phyloP scores from a whole-genome alignment of 2,888 invertebrate species.

The Ormyrus pomaceus region DNA sequence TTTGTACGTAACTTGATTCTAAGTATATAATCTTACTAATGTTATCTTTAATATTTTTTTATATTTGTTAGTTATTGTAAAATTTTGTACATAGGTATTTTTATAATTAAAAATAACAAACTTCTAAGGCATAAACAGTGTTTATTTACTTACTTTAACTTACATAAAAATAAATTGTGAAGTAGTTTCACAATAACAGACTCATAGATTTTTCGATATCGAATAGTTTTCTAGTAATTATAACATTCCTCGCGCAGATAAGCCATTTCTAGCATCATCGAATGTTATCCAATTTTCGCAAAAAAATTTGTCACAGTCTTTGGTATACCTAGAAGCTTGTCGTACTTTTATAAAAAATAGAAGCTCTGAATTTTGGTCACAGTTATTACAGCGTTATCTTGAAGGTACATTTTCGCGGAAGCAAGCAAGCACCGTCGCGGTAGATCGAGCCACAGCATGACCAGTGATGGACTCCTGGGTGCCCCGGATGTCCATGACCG shows the following conservation, averaged over 20 bases:
- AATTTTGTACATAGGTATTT: constrained; percentile 50
- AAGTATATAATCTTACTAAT: constrained; percentile 1
- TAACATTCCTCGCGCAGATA: constrained; percentile 16
- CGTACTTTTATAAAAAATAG: constrained; percentile 50
- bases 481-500: constrained; percentile 88
- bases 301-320: constrained; percentile 41
- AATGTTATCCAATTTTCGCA: not conserved
- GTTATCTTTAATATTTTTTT: constrained; percentile 20
- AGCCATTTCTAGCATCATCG: not conserved
- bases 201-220: constrained; percentile 16
- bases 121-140: constrained; percentile 27
- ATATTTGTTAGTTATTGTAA: constrained; percentile 42
- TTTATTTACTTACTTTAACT: constrained; percentile 42
- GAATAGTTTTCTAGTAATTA: not conserved
- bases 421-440: constrained; percentile 65
- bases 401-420: constrained; percentile 61
- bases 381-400: constrained; percentile 63
- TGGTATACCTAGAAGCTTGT: constrained; percentile 12
- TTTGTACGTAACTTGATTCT: too few relatives aligned
- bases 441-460: constrained; percentile 83
- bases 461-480: constrained; percentile 89
- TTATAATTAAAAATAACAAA: constrained; percentile 35
- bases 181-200: constrained; percentile 43
- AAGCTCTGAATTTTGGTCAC: constrained; percentile 51
- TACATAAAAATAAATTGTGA: constrained; percentile 49